phyloP scores from a whole-genome alignment of 2,888 invertebrate genomes.

The Tuberolachnus salignus region DNA sequence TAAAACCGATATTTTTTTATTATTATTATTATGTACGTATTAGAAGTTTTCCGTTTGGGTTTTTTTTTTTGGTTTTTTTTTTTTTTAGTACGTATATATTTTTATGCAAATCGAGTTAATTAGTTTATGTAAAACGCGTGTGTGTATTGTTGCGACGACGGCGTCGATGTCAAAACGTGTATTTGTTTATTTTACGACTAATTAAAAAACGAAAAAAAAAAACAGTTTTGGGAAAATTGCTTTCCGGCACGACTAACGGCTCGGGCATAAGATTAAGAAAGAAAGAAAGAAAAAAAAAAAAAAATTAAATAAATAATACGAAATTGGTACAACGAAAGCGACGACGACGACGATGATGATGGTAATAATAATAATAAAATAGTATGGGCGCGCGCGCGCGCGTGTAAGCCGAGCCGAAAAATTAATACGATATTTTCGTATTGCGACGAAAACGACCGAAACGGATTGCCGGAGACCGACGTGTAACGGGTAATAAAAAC shows the following conservation, averaged over 20 bases:
- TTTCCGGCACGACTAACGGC: neutral
- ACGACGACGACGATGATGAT: too few relatives aligned
- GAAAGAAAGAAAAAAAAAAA: conserved; percentile 17
- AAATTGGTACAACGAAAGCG: neutral
- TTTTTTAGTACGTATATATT: neutral
- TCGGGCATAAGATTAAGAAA: neutral
- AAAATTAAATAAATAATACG: too few relatives aligned
- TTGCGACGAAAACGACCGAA: too few relatives aligned
- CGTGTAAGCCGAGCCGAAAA: too few relatives aligned
- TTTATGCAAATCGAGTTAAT: conserved; percentile 39
- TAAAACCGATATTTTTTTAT: conserved; percentile 31
- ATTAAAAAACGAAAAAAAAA: conserved; percentile 19
- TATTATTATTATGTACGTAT: neutral
- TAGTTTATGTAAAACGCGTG: conserved; percentile 49
- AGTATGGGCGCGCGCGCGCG: too few relatives aligned
- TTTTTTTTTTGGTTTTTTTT: too few relatives aligned
- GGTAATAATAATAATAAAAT: too few relatives aligned
- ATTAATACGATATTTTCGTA: too few relatives aligned
- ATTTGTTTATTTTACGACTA: conserved; percentile 31
- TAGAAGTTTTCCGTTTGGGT: too few relatives aligned
- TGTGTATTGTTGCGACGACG: neutral
- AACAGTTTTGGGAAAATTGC: neutral
- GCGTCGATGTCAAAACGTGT: neutral
- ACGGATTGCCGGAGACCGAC: too few relatives aligned
- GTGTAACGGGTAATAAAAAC: too few relatives aligned